These are phyloP conservation scores for Macrophya alboannulata DNA, from an alignment of 2,888 invertebrate species.

Conservation along the genomic window DNA sequence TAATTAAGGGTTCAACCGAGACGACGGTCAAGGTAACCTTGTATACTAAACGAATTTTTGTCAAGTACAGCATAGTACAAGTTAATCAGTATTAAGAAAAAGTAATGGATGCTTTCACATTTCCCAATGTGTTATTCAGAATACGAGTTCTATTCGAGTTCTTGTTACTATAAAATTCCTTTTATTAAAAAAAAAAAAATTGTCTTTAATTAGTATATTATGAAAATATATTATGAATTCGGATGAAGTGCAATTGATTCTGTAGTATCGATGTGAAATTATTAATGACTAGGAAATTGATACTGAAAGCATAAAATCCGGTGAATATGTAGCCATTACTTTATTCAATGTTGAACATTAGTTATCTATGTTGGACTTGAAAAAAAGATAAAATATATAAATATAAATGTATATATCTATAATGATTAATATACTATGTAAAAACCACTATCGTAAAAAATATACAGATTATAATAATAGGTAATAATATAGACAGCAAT, in stretches of 20 bases:
- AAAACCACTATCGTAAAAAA: constrained; percentile 55
- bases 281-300: background rate
- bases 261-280: background rate
- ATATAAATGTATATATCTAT: background rate
- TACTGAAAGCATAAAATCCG: background rate
- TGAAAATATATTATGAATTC: too few relatives aligned
- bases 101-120: constrained; percentile 15
- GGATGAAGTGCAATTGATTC: background rate
- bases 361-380: constrained; percentile 10
- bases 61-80: constrained; percentile 24
- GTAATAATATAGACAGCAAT: constrained; percentile 59
- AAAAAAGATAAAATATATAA: background rate
- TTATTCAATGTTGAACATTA: constrained; percentile 1
- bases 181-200: background rate
- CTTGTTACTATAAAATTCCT: background rate
- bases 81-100: constrained; percentile 8
- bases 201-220: background rate
- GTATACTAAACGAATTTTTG: constrained; percentile 16
- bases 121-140: constrained; percentile 1
- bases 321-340: constrained; percentile 7
- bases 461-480: constrained; percentile 52
- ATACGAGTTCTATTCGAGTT: background rate
- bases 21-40: background rate
- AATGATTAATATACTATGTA: background rate
- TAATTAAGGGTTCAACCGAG: background rate